Percentiles rank a stretch among this genome's conserved stretches.
These are phyloP conservation scores for Drosophila ambigua DNA, from an alignment of 1,140 invertebrate species.

Conservation along the genomic window DNA sequence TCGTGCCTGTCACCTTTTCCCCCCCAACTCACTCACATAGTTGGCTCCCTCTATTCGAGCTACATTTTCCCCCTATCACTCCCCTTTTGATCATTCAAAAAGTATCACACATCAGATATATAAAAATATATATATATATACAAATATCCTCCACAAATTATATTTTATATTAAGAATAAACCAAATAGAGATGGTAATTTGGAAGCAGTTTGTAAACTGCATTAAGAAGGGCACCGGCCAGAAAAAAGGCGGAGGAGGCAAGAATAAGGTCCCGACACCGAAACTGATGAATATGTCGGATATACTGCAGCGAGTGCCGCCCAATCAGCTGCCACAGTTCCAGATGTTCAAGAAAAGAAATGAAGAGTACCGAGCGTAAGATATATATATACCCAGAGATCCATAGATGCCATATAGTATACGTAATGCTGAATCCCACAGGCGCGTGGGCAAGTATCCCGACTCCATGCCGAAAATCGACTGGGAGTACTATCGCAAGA, in stretches of 20 bases:
- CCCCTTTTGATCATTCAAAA: too few species aligned
- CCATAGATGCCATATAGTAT: background rate
- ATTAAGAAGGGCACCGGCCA: constrained; percentile 19
- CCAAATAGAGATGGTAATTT: constrained; percentile 1
- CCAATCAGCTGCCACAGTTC: constrained; percentile 55
- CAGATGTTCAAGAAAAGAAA: constrained; percentile 43
- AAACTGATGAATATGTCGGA: constrained; percentile 30
- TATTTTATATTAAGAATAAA: too few species aligned
- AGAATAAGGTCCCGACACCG: background rate
- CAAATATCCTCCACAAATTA: too few species aligned
- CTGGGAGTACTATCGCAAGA: constrained; percentile 63
- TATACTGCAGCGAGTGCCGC: constrained; percentile 57
- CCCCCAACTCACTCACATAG: constrained; percentile 17
- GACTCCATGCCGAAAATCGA: constrained; percentile 60
- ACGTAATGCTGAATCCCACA: constrained; percentile 1
- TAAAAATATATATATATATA: too few species aligned
- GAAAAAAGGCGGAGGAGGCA: background rate
- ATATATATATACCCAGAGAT: background rate
- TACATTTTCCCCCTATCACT: too few species aligned
- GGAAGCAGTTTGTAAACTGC: constrained; percentile 57
- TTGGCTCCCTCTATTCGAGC: constrained; percentile 6
- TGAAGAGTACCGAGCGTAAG: constrained; percentile 63
- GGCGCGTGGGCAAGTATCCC: constrained; percentile 60
- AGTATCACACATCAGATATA: too few species aligned
- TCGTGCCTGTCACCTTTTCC: constrained; percentile 18